phyloP scores from a whole-genome alignment of 2,113 vertebrate species.

The Otus sunia region DNA sequence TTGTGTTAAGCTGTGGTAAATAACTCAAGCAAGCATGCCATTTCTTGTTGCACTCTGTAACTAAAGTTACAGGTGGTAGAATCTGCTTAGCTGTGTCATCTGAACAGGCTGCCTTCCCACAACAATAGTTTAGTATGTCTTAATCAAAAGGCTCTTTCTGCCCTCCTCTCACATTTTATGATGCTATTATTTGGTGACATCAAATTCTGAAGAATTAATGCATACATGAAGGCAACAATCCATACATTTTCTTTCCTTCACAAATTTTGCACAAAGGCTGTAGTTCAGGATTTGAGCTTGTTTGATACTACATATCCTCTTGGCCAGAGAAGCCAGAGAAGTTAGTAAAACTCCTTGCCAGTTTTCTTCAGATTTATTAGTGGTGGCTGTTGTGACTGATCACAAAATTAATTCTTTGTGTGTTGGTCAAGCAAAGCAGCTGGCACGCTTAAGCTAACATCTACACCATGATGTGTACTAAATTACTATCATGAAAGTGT shows the following conservation, averaged over 20 bases:
- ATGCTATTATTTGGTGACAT: background rate
- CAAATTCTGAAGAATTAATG: background rate
- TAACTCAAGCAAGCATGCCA: background rate
- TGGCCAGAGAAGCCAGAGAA: background rate
- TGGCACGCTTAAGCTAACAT: background rate
- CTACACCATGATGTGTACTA: background rate
- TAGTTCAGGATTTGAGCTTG: background rate
- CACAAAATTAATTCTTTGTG: background rate
- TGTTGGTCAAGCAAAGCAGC: background rate
- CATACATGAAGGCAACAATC: background rate
- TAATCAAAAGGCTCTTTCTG: background rate
- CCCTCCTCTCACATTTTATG: background rate
- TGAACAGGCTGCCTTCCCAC: background rate
- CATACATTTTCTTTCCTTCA: background rate
- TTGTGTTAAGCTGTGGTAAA: rapidly evolving
- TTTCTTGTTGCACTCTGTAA: background rate
- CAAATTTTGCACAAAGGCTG: background rate
- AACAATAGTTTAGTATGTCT: background rate
- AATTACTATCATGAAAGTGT: background rate
- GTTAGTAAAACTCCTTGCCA: background rate
- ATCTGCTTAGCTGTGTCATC: background rate
- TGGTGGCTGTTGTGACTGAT: background rate
- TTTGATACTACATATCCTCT: background rate
- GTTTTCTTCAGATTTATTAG: background rate
- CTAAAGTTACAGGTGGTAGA: background rate